Evolutionary conservation across 2,797 vertebrate species (phyloP).

Genomic region (Chelmon rostratus): DNA sequence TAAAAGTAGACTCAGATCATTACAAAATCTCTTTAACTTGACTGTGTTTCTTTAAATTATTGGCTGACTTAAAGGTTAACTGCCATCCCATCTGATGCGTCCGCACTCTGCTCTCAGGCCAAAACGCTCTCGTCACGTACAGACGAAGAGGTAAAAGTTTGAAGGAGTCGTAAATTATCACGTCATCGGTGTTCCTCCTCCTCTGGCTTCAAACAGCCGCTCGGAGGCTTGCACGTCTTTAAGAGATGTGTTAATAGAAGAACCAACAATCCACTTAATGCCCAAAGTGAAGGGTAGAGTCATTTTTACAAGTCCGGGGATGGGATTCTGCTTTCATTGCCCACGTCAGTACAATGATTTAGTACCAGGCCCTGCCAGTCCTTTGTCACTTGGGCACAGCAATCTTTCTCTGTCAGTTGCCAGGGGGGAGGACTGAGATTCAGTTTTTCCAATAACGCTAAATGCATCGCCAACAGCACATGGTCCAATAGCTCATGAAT

Average conservation of each 20-base stretch:
- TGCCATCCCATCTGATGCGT: constrained; percentile 88
- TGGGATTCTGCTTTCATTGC: constrained; percentile 78
- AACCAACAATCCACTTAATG: constrained; percentile 84
- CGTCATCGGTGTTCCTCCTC: constrained; percentile 56
- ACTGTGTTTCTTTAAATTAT: constrained; percentile 87
- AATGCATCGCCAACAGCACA: constrained; percentile 81
- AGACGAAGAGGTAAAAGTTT: constrained; percentile 56
- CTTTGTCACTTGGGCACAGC: constrained; percentile 86
- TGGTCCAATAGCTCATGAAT: constrained; percentile 86
- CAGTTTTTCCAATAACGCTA: constrained; percentile 86
- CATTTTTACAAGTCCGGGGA: constrained; percentile 82
- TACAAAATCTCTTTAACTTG: constrained; percentile 51
- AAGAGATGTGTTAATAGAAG: constrained; percentile 80
- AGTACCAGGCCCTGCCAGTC: constrained; percentile 81
- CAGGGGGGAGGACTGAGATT: constrained; percentile 77
- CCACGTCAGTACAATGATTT: constrained; percentile 82
- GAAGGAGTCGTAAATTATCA: constrained; percentile 68
- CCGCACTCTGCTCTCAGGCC: constrained; percentile 83
- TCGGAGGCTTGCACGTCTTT: constrained; percentile 58
- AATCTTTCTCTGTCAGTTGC: constrained; percentile 87
- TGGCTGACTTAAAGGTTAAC: constrained; percentile 94
- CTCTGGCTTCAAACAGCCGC: constrained; percentile 27
- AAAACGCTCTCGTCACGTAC: constrained; percentile 13
- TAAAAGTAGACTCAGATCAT: constrained; percentile 77
- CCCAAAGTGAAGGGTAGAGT: constrained; percentile 82